These are phyloP conservation scores for Eristalis arbustorum DNA, from an alignment of 2,888 invertebrate species.

Conservation along the genomic window DNA sequence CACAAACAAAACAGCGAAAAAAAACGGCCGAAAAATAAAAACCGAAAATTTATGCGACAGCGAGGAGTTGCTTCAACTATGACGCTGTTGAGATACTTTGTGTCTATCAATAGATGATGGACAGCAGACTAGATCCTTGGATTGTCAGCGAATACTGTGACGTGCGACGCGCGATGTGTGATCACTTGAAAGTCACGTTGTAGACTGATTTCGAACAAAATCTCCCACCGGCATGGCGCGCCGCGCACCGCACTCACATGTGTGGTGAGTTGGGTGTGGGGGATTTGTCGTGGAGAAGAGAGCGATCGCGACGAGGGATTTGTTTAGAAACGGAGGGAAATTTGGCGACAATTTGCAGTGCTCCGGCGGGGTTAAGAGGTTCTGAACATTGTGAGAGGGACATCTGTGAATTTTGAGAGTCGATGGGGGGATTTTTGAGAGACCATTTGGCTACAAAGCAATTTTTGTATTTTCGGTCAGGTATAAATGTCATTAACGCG, in stretches of 20 bases:
- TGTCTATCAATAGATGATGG: slow-evolving; percentile 55
- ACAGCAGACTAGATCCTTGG: neutral
- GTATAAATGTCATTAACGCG: slow-evolving; percentile 26
- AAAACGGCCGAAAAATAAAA: neutral
- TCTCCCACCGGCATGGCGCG: slow-evolving; percentile 37
- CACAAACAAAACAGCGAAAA: too few relatives aligned
- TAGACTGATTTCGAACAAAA: slow-evolving; percentile 52
- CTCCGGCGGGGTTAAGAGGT: neutral
- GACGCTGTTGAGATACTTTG: slow-evolving; percentile 21
- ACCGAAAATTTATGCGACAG: slow-evolving; percentile 33
- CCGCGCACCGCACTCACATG: neutral
- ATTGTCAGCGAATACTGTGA: neutral
- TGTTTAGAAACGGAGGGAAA: slow-evolving; percentile 20
- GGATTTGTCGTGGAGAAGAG: neutral
- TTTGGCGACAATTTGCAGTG: slow-evolving; percentile 27
- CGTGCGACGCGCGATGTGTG: slow-evolving; percentile 17
- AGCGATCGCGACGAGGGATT: neutral
- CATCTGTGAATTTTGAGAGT: neutral
- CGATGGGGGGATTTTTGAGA: slow-evolving; percentile 3
- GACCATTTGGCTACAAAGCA: slow-evolving; percentile 34
- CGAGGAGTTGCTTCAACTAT: slow-evolving; percentile 47
- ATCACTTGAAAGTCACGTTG: slow-evolving; percentile 55
- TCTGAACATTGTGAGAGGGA: neutral
- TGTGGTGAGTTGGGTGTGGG: slow-evolving; percentile 49
- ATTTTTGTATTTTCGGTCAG: neutral